phyloP scores from a whole-genome alignment of 2,113 vertebrate species.

The Lycaon pictus region DNA sequence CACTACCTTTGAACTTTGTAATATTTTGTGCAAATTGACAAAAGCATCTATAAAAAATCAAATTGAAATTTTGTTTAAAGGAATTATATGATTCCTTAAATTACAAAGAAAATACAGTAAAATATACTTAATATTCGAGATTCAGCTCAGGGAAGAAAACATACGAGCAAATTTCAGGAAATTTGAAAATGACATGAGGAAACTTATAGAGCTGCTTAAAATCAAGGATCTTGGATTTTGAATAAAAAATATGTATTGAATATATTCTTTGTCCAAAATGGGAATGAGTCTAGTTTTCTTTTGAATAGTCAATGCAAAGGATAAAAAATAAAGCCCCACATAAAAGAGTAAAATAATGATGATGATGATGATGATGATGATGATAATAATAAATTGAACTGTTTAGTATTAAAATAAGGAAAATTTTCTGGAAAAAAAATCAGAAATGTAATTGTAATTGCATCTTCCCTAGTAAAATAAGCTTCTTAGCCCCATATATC shows the following conservation, averaged over 20 bases:
- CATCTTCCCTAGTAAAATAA: slow-evolving; percentile 36
- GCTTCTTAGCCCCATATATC: slow-evolving; percentile 5
- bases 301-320: not conserved
- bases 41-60: not conserved
- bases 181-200: slow-evolving; percentile 53
- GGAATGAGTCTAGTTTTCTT: slow-evolving; percentile 24
- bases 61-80: not conserved
- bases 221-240: slow-evolving; percentile 44
- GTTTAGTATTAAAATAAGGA: not conserved
- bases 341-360: not conserved
- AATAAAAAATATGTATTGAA: not conserved
- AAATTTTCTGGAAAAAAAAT: not conserved
- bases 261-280: slow-evolving; percentile 28
- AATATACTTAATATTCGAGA: not conserved
- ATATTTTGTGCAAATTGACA: not conserved
- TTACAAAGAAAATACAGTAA: not conserved
- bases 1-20: not conserved
- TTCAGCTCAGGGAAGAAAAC: not conserved
- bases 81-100: not conserved
- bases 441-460: not conserved
- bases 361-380: not conserved
- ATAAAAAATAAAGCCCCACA: not conserved
- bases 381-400: not conserved
- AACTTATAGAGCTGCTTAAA: not conserved
- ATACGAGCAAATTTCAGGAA: not conserved